phyloP scores from a whole-genome alignment of 2,113 vertebrate genomes.

The Polypterus bichir region DNA sequence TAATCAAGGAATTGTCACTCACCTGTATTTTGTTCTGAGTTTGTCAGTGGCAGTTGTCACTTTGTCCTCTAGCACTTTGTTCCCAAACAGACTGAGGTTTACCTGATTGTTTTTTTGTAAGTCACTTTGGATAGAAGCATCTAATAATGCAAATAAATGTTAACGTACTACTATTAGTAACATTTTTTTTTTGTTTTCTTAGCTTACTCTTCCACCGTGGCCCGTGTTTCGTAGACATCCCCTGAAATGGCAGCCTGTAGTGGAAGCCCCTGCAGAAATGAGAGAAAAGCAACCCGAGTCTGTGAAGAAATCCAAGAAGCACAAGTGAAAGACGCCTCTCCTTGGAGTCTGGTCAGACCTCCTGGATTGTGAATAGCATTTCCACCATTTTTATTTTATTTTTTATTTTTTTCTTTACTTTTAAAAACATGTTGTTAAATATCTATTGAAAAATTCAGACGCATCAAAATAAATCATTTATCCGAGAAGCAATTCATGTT shows the following conservation, averaged over 20 bases:
- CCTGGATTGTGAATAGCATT: no score
- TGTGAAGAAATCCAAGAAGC: conserved; percentile 77
- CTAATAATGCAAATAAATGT: no score
- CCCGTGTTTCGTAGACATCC: conserved; percentile 83
- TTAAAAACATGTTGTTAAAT: not conserved
- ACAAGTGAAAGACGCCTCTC: conserved; percentile 52
- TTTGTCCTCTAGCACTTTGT: no score
- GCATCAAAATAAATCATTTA: not conserved
- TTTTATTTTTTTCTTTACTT: not conserved
- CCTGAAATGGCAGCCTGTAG: conserved; percentile 76
- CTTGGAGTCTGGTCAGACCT: no score
- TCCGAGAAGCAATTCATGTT: not conserved
- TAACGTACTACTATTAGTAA: no score
- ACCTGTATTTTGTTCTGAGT: no score
- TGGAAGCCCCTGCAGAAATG: conserved; percentile 52
- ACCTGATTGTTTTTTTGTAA: no score
- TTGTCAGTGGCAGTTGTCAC: no score
- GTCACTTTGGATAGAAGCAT: no score
- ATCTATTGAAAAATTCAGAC: not conserved
- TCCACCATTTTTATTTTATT: no score
- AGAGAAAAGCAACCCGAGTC: conserved; percentile 69
- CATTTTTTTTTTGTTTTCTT: conserved; percentile 1
- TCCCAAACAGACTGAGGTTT: no score
- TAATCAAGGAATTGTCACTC: no score
- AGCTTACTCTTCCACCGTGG: conserved; percentile 93